Percentiles rank a stretch among this genome's conserved stretches.
These are phyloP conservation scores for Thysanoteuthis rhombus DNA, from an alignment of 2,888 invertebrate species.

Conservation along the genomic window DNA sequence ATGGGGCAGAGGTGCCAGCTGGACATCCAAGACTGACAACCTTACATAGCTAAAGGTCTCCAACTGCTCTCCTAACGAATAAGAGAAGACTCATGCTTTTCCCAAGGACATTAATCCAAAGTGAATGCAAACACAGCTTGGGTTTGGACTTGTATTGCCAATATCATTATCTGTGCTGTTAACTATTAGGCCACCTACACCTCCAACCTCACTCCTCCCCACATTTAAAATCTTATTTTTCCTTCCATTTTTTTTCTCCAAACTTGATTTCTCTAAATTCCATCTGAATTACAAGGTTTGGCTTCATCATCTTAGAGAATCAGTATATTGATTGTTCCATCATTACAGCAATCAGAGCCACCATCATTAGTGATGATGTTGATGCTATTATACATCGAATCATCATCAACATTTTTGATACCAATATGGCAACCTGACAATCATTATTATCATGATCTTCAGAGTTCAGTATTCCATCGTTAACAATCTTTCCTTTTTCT, in stretches of 20 bases:
- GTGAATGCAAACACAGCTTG: too few relatives aligned
- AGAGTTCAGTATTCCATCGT: background rate
- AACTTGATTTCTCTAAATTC: background rate
- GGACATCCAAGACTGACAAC: too few relatives aligned
- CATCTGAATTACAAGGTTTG: background rate
- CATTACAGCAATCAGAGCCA: background rate
- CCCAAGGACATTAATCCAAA: too few relatives aligned
- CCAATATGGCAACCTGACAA: background rate
- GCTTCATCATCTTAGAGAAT: conserved; percentile 12
- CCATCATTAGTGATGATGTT: background rate
- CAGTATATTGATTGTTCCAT: background rate
- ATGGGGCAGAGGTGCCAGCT: too few relatives aligned
- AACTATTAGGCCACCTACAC: too few relatives aligned
- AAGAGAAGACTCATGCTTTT: too few relatives aligned
- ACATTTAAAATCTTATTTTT: background rate
- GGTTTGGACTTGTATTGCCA: too few relatives aligned
- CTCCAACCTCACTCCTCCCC: too few relatives aligned
- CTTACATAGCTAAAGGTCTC: too few relatives aligned
- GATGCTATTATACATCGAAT: background rate
- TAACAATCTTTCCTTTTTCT: background rate
- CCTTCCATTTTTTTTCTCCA: background rate
- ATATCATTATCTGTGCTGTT: too few relatives aligned
- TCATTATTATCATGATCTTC: background rate
- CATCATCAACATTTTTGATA: background rate
- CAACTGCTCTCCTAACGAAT: too few relatives aligned